These are phyloP conservation scores for Drosophila tripunctata DNA, from an alignment of 2,888 invertebrate genomes.

Conservation along the genomic window DNA sequence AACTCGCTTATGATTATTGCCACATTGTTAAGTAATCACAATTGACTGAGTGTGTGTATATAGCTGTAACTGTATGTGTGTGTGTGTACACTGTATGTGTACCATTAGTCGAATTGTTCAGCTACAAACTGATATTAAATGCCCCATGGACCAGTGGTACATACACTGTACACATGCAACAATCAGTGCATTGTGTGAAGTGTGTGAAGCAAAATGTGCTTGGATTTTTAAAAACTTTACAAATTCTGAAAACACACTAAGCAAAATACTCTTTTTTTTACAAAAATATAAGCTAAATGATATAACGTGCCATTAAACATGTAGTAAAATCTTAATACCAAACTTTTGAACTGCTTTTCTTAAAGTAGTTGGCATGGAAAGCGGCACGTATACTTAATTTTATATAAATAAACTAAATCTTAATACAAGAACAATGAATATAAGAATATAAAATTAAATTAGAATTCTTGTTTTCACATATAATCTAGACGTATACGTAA, in stretches of 20 bases:
- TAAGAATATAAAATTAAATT: too few species aligned
- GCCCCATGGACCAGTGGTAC: not conserved
- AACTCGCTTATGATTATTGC: conserved; percentile 27
- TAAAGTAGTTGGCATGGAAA: not conserved
- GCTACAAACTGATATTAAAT: conserved; percentile 18
- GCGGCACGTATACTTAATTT: not conserved
- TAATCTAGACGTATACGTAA: not conserved
- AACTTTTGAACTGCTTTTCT: not conserved
- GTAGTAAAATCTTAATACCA: too few species aligned
- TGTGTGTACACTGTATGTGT: too few species aligned
- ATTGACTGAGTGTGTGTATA: not conserved
- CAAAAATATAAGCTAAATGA: too few species aligned
- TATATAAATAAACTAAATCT: not conserved
- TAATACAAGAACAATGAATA: not conserved
- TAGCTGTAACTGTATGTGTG: too few species aligned
- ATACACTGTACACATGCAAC: conserved; percentile 30
- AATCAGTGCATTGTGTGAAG: conserved; percentile 7
- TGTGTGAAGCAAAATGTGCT: conserved; percentile 7
- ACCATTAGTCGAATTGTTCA: conserved; percentile 1
- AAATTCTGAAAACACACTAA: not conserved
- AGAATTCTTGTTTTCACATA: too few species aligned
- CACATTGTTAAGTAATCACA: conserved; percentile 38
- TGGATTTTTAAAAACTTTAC: conserved; percentile 3
- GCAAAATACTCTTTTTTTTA: conserved; percentile 18
- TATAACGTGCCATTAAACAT: too few species aligned